A percentile compares a stretch with the other conserved stretches of the same genome.
These are phyloP conservation scores for Gila robusta DNA, from an alignment of 2,797 vertebrate species.

Conservation along the genomic window DNA sequence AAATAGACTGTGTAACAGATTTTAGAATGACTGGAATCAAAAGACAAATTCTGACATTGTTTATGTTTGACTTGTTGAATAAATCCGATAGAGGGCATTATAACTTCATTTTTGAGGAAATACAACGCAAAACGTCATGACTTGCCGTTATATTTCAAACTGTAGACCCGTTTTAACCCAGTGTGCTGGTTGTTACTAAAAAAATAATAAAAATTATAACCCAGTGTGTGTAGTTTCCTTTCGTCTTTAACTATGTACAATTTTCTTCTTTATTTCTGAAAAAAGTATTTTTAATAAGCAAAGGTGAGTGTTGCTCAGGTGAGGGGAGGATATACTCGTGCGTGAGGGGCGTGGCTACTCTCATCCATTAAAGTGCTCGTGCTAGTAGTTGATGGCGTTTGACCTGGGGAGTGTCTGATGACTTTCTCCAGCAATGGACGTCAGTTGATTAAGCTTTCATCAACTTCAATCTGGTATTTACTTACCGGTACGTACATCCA, in stretches of 20 bases:
- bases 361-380: constrained; percentile 30
- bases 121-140: background rate
- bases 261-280: background rate
- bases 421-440: background rate
- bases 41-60: background rate
- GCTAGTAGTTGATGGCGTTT: constrained; percentile 11
- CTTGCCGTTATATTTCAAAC: background rate
- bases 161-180: background rate
- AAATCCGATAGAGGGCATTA: background rate
- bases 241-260: background rate
- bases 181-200: background rate
- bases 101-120: background rate
- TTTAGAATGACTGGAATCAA: background rate
- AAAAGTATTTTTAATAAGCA: background rate
- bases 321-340: background rate
- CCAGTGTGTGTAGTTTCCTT: background rate
- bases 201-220: no score
- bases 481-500: constrained; percentile 16
- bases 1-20: background rate
- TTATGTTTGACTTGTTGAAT: background rate
- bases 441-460: background rate
- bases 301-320: background rate
- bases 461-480: background rate
- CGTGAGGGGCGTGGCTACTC: constrained; percentile 47
- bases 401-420: background rate